phyloP scores from a whole-genome alignment of 1,140 invertebrate species.

The Philotrypesis tridentata region DNA sequence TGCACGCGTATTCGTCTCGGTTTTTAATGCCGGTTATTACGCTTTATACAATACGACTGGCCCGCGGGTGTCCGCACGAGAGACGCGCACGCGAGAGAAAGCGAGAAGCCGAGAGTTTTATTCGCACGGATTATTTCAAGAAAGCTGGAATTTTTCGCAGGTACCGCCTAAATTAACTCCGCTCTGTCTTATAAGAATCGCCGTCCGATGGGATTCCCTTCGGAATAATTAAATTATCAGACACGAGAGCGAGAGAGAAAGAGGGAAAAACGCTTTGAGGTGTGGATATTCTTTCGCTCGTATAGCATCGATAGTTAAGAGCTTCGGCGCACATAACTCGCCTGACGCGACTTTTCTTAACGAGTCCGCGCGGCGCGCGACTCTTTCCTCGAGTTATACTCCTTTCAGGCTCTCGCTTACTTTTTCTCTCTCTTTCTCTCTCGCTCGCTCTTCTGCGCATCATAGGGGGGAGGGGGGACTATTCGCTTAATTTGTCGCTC shows the following conservation, averaged over 20 bases:
- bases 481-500: constrained; percentile 24
- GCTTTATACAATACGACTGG: not conserved
- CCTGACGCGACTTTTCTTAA: constrained; percentile 47
- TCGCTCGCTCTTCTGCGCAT: too few species aligned
- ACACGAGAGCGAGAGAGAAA: too few species aligned
- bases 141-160: too few species aligned
- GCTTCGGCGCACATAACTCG: constrained; percentile 43
- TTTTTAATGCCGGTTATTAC: not conserved
- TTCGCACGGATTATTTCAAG: too few species aligned
- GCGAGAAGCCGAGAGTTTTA: too few species aligned
- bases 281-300: not conserved
- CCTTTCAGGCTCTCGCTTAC: not conserved
- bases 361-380: not conserved
- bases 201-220: not conserved
- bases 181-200: too few species aligned
- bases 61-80: not conserved
- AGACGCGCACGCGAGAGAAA: too few species aligned
- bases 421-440: constrained; percentile 30
- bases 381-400: constrained; percentile 18
- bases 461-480: too few species aligned
- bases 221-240: not conserved
- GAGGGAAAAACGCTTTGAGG: too few species aligned
- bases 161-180: too few species aligned
- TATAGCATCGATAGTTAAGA: constrained; percentile 23
- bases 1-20: not conserved